Evolutionary conservation across 2,888 invertebrate species (phyloP).

Genomic region (Vanessa cardui): DNA sequence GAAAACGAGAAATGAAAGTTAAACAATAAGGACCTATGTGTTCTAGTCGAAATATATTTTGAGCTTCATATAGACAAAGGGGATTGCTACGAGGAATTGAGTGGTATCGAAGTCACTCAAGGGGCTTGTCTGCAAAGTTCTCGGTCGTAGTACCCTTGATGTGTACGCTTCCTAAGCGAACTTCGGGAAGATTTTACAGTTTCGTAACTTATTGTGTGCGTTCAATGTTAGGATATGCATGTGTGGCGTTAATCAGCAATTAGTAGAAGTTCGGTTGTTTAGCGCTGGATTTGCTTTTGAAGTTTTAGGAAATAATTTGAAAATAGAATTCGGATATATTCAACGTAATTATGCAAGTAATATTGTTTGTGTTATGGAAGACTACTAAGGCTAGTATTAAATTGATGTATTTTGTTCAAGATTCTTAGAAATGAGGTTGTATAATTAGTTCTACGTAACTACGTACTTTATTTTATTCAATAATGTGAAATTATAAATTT

Average conservation of each 20-base stretch:
- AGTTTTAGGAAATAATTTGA: no score
- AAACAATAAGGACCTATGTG: neutral
- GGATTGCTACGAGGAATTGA: conserved; percentile 6
- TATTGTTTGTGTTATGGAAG: no score
- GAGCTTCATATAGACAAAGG: conserved; percentile 4
- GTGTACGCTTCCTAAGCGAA: conserved; percentile 6
- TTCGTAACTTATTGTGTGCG: conserved; percentile 1
- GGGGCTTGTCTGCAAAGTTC: conserved; percentile 9
- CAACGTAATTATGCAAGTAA: no score
- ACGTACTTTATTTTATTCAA: no score
- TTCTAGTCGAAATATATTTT: conserved; percentile 2
- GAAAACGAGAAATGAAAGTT: neutral
- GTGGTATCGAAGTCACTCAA: conserved; percentile 6
- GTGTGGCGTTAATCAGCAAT: neutral
- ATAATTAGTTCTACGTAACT: no score
- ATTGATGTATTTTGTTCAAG: no score
- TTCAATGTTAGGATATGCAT: neutral
- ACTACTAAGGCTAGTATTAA: no score
- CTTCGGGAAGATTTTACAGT: conserved; percentile 1
- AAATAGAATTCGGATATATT: no score
- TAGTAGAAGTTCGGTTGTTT: neutral
- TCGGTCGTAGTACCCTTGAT: conserved; percentile 8
- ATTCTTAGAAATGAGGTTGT: no score
- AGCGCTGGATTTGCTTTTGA: no score
- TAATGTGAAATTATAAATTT: no score